Conservation (phyloP, 2,113 vertebrate species). For the Coregonus clupeaformis region DNA sequence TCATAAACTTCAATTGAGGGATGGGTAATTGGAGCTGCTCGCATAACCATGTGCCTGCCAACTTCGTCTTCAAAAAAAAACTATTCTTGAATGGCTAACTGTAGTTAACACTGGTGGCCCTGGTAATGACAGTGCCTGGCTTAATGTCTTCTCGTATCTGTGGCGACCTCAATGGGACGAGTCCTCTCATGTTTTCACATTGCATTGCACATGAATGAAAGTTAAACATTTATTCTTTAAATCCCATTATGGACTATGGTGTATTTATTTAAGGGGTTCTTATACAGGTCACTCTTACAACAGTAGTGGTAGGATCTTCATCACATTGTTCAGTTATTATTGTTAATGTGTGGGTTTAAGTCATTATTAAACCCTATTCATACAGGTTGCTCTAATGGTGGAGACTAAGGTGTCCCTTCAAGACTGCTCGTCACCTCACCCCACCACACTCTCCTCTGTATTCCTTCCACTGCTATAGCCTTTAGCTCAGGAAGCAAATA, state of each 20-base stretch:
- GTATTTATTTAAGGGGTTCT: not conserved
- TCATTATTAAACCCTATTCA: not conserved
- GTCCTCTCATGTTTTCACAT: conserved; percentile 30
- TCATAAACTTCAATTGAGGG: conserved; percentile 51
- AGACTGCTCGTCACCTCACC: not conserved
- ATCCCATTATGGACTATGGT: not conserved
- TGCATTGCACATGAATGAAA: conserved; percentile 14
- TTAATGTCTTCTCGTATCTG: conserved; percentile 21
- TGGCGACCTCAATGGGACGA: conserved; percentile 2
- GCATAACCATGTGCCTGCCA: conserved; percentile 24
- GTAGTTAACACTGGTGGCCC: conserved; percentile 9
- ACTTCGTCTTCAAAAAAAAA: conserved; percentile 38
- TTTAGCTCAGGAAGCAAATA: not conserved
- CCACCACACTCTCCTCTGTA: too few species aligned
- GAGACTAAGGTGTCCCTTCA: not conserved
- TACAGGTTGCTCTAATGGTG: not conserved
- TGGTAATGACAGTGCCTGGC: conserved; percentile 17
- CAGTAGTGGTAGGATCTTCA: not conserved
- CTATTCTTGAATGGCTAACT: conserved; percentile 33
- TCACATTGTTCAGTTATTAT: not conserved
- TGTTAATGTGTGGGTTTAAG: not conserved
- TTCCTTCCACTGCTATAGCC: not conserved
- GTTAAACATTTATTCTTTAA: conserved; percentile 35
- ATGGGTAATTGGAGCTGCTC: conserved; percentile 46
- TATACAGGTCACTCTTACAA: not conserved